Evolutionary conservation across 2,113 vertebrate species (phyloP), one percentile per base, ranked within the genome.

Genomic region (human (Homo sapiens)): DNA sequence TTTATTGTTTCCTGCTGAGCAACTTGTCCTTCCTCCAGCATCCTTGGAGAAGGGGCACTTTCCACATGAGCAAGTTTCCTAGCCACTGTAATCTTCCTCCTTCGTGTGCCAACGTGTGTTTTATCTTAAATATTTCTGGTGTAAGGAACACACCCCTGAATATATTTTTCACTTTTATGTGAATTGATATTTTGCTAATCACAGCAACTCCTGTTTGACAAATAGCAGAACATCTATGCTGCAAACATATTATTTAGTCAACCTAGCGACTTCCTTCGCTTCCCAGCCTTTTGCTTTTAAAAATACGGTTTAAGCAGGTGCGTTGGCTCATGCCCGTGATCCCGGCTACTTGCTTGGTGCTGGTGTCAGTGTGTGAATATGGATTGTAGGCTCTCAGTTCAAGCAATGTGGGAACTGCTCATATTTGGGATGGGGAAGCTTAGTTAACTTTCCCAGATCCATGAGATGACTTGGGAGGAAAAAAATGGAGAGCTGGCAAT

Each of bases 131-230:
- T 38, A 43, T 52, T 79, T 85, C 55, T 82, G 27, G 27, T 30
- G 43, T 92, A 35, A 91, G 90, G 68, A 87, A 72, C 82, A 76
- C 16, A 5, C 66, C 32, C 30, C 78, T 57, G 57, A 68, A 27
- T 66, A 35, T 68, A 64, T 38, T 73, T 81, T 52, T 25, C 38
- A 45, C 45, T 64, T 87, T 80, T 57, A 52, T 6, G 5, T 35
- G 81, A 88, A 88, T 35, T 43, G 66, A 81, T 80, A 64, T 83
- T 91, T 84, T 95, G 90, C 75, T 96, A 30, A 91, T 75, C 25
- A 48, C 32, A 52, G 43, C 1, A 16, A 79, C 78, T 66, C 43
- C 30, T 55, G 30, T 73, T 75, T 48, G 90, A 85, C 64, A 80
- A 92, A 78, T 2, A 43, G 52, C 0, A 88, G 55, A 91, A 45